Conservation (phyloP, 2,888 invertebrate species). For the Endotricha flammealis region DNA sequence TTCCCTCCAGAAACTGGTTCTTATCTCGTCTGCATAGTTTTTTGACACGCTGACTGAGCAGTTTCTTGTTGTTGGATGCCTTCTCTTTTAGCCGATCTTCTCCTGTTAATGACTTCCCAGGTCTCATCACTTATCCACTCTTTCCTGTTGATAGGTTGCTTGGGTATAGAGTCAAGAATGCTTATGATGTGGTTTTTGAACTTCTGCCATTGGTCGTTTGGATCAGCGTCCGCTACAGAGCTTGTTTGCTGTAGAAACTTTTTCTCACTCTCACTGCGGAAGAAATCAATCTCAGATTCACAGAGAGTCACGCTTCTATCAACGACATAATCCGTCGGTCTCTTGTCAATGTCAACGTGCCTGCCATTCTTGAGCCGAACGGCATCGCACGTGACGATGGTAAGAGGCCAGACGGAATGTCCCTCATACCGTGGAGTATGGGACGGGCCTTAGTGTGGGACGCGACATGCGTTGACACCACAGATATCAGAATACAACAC, state of each 20-base stretch:
- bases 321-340: too few relatives aligned
- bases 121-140: neutral
- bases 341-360: too few relatives aligned
- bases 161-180: neutral
- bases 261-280: neutral
- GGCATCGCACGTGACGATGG: too few relatives aligned
- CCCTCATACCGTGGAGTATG: too few relatives aligned
- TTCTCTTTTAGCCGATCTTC: neutral
- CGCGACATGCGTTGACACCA: too few relatives aligned
- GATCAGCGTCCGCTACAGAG: neutral
- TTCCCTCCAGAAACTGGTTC: neutral
- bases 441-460: too few relatives aligned
- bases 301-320: too few relatives aligned
- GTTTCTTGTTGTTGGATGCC: neutral
- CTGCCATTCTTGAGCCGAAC: too few relatives aligned
- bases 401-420: too few relatives aligned
- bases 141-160: neutral
- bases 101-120: neutral
- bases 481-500: too few relatives aligned
- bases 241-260: neutral
- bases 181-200: neutral
- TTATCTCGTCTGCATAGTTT: conserved; percentile 1
- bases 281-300: neutral
- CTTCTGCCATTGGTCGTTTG: neutral
- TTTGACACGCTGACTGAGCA: neutral